Base-by-base conservation (phyloP, 2,888 invertebrate species). In the Drosophila demipolita region DNA sequence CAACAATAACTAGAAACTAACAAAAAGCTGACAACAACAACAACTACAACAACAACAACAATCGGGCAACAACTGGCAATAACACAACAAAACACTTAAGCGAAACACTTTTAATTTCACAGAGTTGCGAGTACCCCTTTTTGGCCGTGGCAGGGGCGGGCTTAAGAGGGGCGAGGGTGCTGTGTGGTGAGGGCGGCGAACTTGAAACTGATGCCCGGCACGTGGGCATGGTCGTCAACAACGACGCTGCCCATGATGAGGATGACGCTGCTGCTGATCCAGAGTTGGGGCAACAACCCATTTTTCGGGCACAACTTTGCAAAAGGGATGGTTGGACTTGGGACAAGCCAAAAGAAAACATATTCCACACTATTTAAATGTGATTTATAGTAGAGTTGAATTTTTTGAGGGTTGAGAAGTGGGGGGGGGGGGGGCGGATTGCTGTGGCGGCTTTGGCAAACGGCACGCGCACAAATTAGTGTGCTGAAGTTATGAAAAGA, bases 201-300 rank as follows among this genome's bases (percentile, higher is more conserved):
- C 90, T 85, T 87, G 90, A 89, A 86, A 89, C 86, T 87, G 90
- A 86, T 89, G 85, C 90, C 80, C 80, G 88, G 85, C 90, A 86
- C 85, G 90, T 86, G 85, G 88, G 80, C 88, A 62, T 61, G 82
- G 71, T 23, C 58, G 76, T 68, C 59, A 54, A 73, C 72, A 73
- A 29, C 29, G 29, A 29, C 29, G 29, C 29, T 29, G 0, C 29
- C 32, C 83, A 71, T 26, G 63, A 63, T 55, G 26, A 17, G 3
- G 60, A 8, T 4, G 52, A 33, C 15, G 50, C 6, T 50, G 50
- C 52, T 49, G 61, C 48, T 55, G 71, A 9, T 54, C 65, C 70
- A 62, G 17, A 20, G 54, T 5, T 23, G 23, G 17, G 7, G 23
- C 26, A 17, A 17, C 70, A 70, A 62, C 60, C 23, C 23, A 45